phyloP scores from a whole-genome alignment of 92 coral and sea anemone genomes.

The Metridium senile region DNA sequence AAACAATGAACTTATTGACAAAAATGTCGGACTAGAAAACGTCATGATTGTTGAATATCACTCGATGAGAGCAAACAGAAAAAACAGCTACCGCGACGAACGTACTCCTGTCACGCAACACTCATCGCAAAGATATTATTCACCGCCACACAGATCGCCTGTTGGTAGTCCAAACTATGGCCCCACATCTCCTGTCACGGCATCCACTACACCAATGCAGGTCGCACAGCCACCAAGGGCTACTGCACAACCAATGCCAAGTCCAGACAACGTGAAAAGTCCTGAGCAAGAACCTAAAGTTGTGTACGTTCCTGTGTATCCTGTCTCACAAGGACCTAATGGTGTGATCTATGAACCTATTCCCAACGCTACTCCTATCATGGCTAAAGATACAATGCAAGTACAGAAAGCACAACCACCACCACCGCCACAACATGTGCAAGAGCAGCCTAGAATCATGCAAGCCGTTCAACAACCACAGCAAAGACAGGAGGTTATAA shows the following conservation, averaged over 20 bases:
- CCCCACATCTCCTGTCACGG: conserved; percentile 1
- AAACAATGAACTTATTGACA: conserved; percentile 43
- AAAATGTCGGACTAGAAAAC: conserved; percentile 58
- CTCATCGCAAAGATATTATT: conserved; percentile 16
- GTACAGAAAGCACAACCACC: conserved; percentile 31
- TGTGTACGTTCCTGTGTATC: conserved; percentile 79
- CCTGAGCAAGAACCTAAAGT: conserved; percentile 37
- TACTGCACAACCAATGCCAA: neutral
- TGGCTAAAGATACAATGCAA: conserved; percentile 54
- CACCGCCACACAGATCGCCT: conserved; percentile 8
- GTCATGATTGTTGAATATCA: conserved; percentile 77
- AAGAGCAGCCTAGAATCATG: conserved; percentile 33
- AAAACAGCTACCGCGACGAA: conserved; percentile 16
- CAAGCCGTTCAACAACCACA: conserved; percentile 29
- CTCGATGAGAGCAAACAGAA: conserved; percentile 47
- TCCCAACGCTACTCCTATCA: conserved; percentile 68
- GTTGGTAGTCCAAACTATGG: neutral
- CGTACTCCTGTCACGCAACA: conserved; percentile 16
- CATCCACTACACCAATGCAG: conserved; percentile 14
- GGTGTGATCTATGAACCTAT: conserved; percentile 72
- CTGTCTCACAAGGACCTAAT: conserved; percentile 67
- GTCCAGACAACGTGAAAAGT: neutral
- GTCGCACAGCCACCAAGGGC: conserved; percentile 12
- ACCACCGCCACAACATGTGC: conserved; percentile 26
- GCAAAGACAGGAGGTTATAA: conserved; percentile 30